Percentiles rank a stretch among this genome's conserved stretches.
Conservation (phyloP, 2,888 invertebrate species). For the Heterodera filipjevi region DNA sequence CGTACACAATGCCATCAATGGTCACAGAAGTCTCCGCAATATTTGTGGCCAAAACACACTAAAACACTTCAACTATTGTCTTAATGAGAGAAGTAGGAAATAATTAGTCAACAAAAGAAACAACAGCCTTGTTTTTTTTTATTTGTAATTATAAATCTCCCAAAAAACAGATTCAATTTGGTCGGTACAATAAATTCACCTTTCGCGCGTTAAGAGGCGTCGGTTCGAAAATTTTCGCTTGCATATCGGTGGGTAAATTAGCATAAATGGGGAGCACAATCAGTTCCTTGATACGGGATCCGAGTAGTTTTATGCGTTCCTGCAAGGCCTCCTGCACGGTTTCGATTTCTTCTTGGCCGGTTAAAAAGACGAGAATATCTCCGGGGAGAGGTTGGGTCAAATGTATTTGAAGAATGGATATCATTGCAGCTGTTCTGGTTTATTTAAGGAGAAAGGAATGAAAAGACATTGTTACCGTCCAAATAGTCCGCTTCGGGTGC, state of each 20-base stretch:
- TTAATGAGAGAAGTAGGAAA: neutral
- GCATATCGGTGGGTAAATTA: conserved; percentile 96
- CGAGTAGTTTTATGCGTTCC: conserved; percentile 87
- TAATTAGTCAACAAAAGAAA: no score
- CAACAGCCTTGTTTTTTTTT: no score
- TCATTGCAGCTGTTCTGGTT: conserved; percentile 76
- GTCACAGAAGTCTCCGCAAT: conserved; percentile 98
- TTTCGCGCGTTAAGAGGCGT: conserved; percentile 95
- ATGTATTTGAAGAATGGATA: conserved; percentile 90
- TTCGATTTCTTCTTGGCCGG: conserved; percentile 71
- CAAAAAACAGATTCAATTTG: no score
- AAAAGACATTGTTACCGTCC: conserved; percentile 92
- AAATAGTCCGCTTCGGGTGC: conserved; percentile 99
- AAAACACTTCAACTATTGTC: no score
- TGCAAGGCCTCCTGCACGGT: conserved; percentile 67
- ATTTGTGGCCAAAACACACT: conserved; percentile 93
- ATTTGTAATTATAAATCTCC: no score
- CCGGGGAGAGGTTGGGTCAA: conserved; percentile 88
- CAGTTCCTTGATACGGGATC: conserved; percentile 82
- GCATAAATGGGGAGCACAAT: conserved; percentile 94
- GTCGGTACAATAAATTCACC: conserved; percentile 65
- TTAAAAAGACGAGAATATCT: conserved; percentile 93
- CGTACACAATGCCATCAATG: conserved; percentile 97
- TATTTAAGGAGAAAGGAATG: conserved; percentile 67
- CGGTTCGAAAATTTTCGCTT: conserved; percentile 96